These are phyloP conservation scores for Chrysemys picta DNA, from an alignment of 2,113 vertebrate genomes.

Conservation along the genomic window DNA sequence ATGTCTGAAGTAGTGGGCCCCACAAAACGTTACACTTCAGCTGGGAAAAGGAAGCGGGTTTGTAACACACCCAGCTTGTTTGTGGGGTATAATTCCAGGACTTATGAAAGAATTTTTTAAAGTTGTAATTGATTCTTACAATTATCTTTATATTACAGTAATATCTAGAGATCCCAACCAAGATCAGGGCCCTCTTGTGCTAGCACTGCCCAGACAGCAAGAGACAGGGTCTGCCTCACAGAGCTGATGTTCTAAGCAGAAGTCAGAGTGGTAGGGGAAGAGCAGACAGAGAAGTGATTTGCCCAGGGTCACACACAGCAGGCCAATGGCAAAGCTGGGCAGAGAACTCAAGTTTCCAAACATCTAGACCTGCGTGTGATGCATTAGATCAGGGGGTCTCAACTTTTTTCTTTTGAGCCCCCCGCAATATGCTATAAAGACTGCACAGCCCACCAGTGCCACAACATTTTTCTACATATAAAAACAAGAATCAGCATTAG, in stretches of 20 bases:
- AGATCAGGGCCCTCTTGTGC: accelerated
- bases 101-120: not conserved
- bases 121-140: not conserved
- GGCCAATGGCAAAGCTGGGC: not conserved
- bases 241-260: not conserved
- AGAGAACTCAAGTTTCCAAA: not conserved
- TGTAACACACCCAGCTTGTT: not conserved
- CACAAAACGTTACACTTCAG: constrained; percentile 1
- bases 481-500: too few relatives aligned
- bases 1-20: not conserved
- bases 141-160: not conserved
- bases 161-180: not conserved
- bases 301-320: not conserved
- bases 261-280: not conserved
- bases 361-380: not conserved
- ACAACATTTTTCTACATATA: too few relatives aligned
- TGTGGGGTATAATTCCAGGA: not conserved
- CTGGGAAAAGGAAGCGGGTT: constrained; percentile 1
- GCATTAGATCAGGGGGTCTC: not conserved
- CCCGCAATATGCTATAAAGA: too few relatives aligned
- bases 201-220: not conserved
- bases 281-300: not conserved
- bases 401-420: too few relatives aligned
- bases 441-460: too few relatives aligned
- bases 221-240: not conserved